Evolutionary conservation across 2,113 vertebrate genomes (phyloP).

Genomic region (Chaetodon auriga): DNA sequence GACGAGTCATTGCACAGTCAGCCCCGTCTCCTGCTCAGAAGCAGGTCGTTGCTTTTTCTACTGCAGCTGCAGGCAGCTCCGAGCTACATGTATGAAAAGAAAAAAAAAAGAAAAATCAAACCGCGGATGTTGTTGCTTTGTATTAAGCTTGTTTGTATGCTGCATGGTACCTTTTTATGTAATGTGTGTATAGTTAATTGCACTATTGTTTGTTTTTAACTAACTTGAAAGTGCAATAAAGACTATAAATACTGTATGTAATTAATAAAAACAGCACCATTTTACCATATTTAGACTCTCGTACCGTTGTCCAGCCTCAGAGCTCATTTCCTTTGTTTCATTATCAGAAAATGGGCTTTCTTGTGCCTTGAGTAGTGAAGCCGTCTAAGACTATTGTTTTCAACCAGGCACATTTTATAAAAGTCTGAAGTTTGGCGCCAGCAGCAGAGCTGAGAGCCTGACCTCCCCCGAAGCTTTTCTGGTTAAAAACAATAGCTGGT

Average conservation of each 20-base stretch:
- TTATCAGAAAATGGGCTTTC: conserved; percentile 44
- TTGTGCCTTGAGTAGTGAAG: conserved; percentile 25
- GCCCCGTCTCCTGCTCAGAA: conserved; percentile 58
- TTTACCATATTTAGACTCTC: conserved; percentile 65
- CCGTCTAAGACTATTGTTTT: conserved; percentile 49
- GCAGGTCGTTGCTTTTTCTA: conserved; percentile 77
- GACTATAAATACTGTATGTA: conserved; percentile 86
- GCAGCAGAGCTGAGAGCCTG: conserved; percentile 32
- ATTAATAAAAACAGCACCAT: conserved; percentile 81
- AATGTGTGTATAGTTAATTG: conserved; percentile 82
- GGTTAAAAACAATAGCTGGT: conserved; percentile 66
- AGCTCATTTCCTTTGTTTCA: conserved; percentile 19
- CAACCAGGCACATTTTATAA: conserved; percentile 28
- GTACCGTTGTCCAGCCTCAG: not conserved
- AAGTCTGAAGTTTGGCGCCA: conserved; percentile 54
- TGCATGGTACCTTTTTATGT: conserved; percentile 84
- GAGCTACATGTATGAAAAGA: conserved; percentile 66
- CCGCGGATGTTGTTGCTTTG: conserved; percentile 69
- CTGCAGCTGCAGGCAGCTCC: conserved; percentile 89
- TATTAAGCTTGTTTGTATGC: conserved; percentile 80
- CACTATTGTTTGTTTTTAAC: conserved; percentile 86
- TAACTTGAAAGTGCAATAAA: conserved; percentile 88
- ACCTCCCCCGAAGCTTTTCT: conserved; percentile 35
- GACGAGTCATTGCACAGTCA: conserved; percentile 68
- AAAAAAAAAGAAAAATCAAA: conserved; percentile 46